These are phyloP conservation scores for Onychorhynchus coronatus DNA, from an alignment of 2,113 vertebrate genomes.

Conservation along the genomic window DNA sequence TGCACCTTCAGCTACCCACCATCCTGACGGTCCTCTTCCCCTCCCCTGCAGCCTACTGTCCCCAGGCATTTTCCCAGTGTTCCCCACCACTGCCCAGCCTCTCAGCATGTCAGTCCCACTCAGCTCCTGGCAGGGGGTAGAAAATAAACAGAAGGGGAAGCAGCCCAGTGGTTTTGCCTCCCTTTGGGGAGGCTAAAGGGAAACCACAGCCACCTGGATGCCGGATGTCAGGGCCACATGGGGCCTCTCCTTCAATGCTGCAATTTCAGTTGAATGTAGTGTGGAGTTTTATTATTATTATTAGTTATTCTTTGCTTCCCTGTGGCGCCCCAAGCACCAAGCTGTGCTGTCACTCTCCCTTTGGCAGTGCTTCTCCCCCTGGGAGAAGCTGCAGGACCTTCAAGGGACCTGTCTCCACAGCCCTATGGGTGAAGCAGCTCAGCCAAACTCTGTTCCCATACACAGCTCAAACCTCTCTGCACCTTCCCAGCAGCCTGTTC, in stretches of 20 bases:
- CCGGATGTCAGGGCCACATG: not conserved
- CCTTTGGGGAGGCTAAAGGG: not conserved
- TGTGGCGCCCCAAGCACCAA: not conserved
- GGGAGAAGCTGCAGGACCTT: not conserved
- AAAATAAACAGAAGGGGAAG: not conserved
- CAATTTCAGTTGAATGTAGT: not conserved
- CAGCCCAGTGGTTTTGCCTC: not conserved
- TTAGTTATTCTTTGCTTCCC: not conserved
- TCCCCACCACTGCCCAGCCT: not conserved
- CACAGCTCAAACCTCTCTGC: not conserved
- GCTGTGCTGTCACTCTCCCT: not conserved
- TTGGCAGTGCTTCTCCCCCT: not conserved
- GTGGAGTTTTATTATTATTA: fast-evolving
- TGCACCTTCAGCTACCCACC: not conserved
- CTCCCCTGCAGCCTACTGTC: not conserved
- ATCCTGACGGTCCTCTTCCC: not conserved
- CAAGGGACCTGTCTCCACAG: not conserved
- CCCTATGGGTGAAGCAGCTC: not conserved
- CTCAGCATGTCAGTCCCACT: fast-evolving
- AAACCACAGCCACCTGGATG: not conserved
- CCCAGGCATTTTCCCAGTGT: not conserved
- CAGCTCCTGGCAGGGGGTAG: fast-evolving
- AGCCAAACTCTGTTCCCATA: not conserved
- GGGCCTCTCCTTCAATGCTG: not conserved
- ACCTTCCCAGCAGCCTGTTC: not conserved